Conservation (phyloP, 2,797 vertebrate species). For the Bradypodion pumilum region DNA sequence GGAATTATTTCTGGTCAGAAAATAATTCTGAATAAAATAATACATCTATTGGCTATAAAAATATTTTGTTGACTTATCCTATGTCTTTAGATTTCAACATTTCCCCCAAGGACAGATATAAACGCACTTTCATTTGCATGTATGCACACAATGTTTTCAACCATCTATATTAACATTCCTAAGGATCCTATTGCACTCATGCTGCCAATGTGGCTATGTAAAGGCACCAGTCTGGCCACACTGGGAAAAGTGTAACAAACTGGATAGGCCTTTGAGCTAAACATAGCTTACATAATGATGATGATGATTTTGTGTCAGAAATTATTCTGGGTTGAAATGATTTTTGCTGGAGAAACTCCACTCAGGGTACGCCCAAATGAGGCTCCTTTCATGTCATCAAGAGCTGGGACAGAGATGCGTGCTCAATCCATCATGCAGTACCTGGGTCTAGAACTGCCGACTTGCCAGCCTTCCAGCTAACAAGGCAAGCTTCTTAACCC, state of each 20-base stretch:
- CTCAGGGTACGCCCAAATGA: too few relatives aligned
- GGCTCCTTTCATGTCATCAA: too few relatives aligned
- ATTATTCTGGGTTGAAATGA: too few relatives aligned
- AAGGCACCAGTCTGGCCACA: not conserved
- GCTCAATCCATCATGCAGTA: too few relatives aligned
- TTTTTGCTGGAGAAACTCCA: too few relatives aligned
- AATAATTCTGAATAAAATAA: slow-evolving; percentile 47
- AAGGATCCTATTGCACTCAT: not conserved
- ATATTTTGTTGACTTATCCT: slow-evolving; percentile 55
- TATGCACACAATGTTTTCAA: not conserved
- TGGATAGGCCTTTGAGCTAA: not conserved
- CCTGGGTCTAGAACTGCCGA: too few relatives aligned
- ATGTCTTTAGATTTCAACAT: slow-evolving; percentile 37
- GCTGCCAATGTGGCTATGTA: not conserved
- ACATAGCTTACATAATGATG: too few relatives aligned
- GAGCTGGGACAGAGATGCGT: too few relatives aligned
- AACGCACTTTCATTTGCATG: not conserved
- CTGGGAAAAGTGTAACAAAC: not conserved
- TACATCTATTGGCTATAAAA: slow-evolving; percentile 58
- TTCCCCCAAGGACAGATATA: not conserved
- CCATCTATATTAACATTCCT: not conserved
- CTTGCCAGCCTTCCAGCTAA: too few relatives aligned
- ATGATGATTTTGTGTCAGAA: too few relatives aligned
- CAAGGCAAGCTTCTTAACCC: too few relatives aligned
- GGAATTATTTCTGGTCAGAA: slow-evolving; percentile 49